These are phyloP conservation scores for Pandemis cinnamomeana DNA, from an alignment of 2,888 invertebrate species.

Conservation along the genomic window DNA sequence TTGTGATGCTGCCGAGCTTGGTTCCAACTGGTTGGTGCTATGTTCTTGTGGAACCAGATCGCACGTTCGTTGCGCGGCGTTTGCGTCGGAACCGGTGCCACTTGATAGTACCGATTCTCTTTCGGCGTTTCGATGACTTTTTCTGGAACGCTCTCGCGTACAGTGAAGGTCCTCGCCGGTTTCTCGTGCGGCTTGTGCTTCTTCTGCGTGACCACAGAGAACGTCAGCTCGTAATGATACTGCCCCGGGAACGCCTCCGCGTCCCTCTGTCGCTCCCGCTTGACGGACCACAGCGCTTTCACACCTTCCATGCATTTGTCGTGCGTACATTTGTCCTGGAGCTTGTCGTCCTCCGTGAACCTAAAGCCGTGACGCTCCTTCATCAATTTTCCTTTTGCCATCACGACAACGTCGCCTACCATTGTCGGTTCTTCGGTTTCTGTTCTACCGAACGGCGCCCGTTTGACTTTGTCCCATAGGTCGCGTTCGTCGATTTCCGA, in stretches of 20 bases:
- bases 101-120: slow-evolving; percentile 48
- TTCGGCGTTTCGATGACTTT: slow-evolving; percentile 53
- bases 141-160: slow-evolving; percentile 80
- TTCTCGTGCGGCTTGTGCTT: slow-evolving; percentile 76
- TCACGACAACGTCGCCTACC: slow-evolving; percentile 86
- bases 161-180: slow-evolving; percentile 86
- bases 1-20: slow-evolving; percentile 57
- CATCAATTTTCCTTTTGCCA: slow-evolving; percentile 87
- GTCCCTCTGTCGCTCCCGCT: slow-evolving; percentile 87
- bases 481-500: slow-evolving; percentile 75
- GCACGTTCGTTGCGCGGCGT: slow-evolving; percentile 63
- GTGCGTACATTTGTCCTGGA: slow-evolving; percentile 65
- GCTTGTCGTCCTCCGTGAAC: slow-evolving; percentile 81
- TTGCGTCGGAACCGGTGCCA: slow-evolving; percentile 42
- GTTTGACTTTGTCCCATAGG: slow-evolving; percentile 79
- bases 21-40: slow-evolving; percentile 56
- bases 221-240: slow-evolving; percentile 87
- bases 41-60: slow-evolving; percentile 75
- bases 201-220: slow-evolving; percentile 84
- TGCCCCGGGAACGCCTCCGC: slow-evolving; percentile 72
- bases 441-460: slow-evolving; percentile 73
- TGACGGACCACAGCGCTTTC: slow-evolving; percentile 88
- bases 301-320: slow-evolving; percentile 81
- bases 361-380: slow-evolving; percentile 79
- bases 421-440: slow-evolving; percentile 74